phyloP scores from a whole-genome alignment of 2,113 vertebrate genomes.

The Castor canadensis region DNA sequence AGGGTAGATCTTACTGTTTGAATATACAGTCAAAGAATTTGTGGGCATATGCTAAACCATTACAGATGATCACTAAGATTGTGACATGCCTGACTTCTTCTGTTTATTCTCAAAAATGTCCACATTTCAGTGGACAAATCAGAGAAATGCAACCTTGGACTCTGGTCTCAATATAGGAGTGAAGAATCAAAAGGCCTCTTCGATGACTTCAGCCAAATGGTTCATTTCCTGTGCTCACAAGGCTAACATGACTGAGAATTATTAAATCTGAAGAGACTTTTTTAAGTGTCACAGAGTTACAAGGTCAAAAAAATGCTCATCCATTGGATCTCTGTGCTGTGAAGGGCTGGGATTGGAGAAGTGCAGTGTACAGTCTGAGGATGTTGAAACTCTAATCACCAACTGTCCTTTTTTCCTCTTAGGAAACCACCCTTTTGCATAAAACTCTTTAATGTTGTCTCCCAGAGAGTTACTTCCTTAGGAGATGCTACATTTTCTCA shows the following conservation, averaged over 20 bases:
- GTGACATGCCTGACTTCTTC: not conserved
- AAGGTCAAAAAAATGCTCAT: not conserved
- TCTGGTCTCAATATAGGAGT: not conserved
- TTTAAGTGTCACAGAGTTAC: not conserved
- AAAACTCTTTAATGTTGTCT: not conserved
- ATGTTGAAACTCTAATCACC: not conserved
- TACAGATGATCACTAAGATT: not conserved
- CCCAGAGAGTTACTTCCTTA: not conserved
- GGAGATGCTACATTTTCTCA: not conserved
- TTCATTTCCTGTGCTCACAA: not conserved
- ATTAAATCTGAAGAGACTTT: not conserved
- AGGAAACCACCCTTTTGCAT: not conserved
- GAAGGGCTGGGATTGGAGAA: not conserved
- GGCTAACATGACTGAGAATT: too few species aligned
- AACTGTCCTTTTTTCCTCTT: not conserved
- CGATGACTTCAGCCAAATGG: not conserved
- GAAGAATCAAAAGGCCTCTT: not conserved
- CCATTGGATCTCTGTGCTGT: not conserved
- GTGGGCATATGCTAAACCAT: not conserved
- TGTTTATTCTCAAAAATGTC: not conserved
- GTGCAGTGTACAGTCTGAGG: not conserved
- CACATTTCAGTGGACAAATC: not conserved
- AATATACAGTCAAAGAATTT: not conserved
- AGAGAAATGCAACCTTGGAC: not conserved
- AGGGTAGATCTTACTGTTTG: not conserved